Evolutionary conservation across 2,888 invertebrate genomes (phyloP).

Genomic region (Tetramorium bicarinatum): DNA sequence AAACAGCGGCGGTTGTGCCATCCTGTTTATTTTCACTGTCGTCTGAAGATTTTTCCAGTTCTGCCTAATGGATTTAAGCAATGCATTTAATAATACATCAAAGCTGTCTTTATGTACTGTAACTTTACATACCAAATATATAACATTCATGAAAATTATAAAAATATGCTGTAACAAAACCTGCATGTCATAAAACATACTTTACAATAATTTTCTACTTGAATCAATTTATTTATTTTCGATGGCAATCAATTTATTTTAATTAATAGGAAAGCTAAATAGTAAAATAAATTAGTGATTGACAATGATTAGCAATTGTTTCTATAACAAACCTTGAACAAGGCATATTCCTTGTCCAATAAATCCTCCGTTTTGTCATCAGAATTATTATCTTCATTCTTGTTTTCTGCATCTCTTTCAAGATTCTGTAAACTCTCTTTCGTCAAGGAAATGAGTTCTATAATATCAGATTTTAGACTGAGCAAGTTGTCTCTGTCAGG

Average conservation of each 20-base stretch:
- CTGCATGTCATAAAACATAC: not conserved
- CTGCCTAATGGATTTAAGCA: conserved; percentile 85
- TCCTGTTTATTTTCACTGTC: conserved; percentile 77
- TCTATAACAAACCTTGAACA: conserved; percentile 89
- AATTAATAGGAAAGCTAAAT: not conserved
- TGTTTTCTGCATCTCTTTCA: conserved; percentile 70
- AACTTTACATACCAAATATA: conserved; percentile 42
- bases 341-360: conserved; percentile 89
- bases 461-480: conserved; percentile 89
- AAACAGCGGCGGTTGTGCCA: conserved; percentile 77
- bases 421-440: conserved; percentile 87
- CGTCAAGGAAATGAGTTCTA: conserved; percentile 91
- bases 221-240: not conserved
- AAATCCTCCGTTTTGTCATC: conserved; percentile 79
- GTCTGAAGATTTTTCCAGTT: conserved; percentile 86
- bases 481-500: conserved; percentile 88
- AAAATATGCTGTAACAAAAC: conserved; percentile 31
- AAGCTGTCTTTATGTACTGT: not conserved
- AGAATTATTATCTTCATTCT: conserved; percentile 77
- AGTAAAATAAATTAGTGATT: not conserved
- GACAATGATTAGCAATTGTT: not conserved
- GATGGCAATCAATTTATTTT: not conserved
- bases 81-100: not conserved
- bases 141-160: conserved; percentile 32
- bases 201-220: not conserved